Conservation (phyloP, 2,113 vertebrate species). For the Phrynosoma platyrhinos region DNA sequence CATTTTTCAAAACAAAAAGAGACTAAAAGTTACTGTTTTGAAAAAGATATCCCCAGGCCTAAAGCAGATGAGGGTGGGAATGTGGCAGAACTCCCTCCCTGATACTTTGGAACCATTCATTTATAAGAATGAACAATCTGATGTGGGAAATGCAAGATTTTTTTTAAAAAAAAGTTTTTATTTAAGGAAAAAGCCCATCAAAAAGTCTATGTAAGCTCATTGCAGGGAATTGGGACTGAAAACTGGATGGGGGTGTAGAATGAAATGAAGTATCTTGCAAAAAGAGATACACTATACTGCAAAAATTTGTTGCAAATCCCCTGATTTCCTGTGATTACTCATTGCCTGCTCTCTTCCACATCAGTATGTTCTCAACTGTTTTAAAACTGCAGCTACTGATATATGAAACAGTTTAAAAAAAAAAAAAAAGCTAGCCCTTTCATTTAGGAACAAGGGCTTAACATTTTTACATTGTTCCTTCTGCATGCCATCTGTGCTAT, state of each 20-base stretch:
- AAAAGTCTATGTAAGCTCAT: neutral
- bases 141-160: too few relatives aligned
- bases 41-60: too few relatives aligned
- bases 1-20: too few relatives aligned
- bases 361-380: neutral
- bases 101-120: too few relatives aligned
- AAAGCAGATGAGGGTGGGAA: too few relatives aligned
- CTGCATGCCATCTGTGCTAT: neutral
- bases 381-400: conserved; percentile 29
- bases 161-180: too few relatives aligned
- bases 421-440: neutral
- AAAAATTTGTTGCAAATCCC: neutral
- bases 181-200: too few relatives aligned
- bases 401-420: conserved; percentile 9
- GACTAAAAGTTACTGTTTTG: too few relatives aligned
- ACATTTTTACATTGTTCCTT: conserved; percentile 21
- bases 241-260: too few relatives aligned
- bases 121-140: too few relatives aligned
- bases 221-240: too few relatives aligned
- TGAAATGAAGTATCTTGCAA: neutral
- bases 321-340: neutral
- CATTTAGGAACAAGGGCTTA: conserved; percentile 21
- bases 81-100: too few relatives aligned
- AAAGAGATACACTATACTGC: neutral
- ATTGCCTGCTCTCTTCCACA: conserved; percentile 18